Evolutionary conservation across 2,888 invertebrate genomes (phyloP), one percentile per base, ranked within the genome.

Genomic region (Ennomos erosarius): DNA sequence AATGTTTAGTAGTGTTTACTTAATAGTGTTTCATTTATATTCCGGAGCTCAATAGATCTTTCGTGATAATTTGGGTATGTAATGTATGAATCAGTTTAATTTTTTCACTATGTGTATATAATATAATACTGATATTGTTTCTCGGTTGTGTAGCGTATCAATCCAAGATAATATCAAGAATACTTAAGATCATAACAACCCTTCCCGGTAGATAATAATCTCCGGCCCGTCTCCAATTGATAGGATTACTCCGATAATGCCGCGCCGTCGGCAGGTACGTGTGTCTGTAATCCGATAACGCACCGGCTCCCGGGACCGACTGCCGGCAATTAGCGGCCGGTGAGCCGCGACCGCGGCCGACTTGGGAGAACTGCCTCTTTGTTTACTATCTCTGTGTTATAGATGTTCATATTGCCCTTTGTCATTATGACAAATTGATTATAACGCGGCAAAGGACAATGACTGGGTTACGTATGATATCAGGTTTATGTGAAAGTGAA

Each of bases 211-310:
- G 43, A 37, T 43, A 6, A 43, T 51, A 51, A 43, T 26, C 10
- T 16, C 10, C 11, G n/a, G 10, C 11, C 11, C 52, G 38, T 44
- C 48, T 55, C 12, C 57, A 11, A 56, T 59, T 61, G 45, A 66
- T 61, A 54, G 40, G 54, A 66, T 66, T 59, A 65, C 39, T 33
- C 44, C 36, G 49, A 43, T 55, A 59, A 55, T 55, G 59, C 42
- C 35, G 52, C 53, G 56, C 46, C 39, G 60, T 55, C 45, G 37
- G 38, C 42, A 43, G 37, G 55, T 65, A 36, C 43, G 48, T 61
- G 45, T 56, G 63, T 55, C 58, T 45, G 61, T 70, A 60, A 70
- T 62, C 66, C 60, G 69, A 70, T 72, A 70, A 69, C 63, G 59
- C 56, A 55, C 59, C 46, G 16, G 55, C 54, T 26, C 47, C 42